Percentiles rank a stretch among this genome's conserved stretches.
phyloP scores from a whole-genome alignment of 30 jellyfish, hydroid and myxozoan species.

The Morbakka virulenta region DNA sequence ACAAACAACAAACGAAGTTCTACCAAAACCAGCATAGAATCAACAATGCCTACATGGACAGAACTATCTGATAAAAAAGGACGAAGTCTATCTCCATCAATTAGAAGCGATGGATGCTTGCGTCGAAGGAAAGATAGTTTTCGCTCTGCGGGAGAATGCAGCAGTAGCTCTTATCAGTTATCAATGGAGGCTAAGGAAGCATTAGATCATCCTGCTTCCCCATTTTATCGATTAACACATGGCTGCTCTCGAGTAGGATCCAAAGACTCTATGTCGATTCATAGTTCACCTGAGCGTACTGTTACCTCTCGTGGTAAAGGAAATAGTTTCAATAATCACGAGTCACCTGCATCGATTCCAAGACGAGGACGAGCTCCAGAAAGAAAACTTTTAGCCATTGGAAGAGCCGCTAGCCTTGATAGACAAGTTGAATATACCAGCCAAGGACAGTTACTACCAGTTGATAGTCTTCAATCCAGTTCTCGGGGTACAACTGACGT shows the following conservation, averaged over 20 bases:
- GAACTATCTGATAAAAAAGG: no score
- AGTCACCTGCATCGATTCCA: slow-evolving; percentile 5
- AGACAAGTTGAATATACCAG: slow-evolving; percentile 29
- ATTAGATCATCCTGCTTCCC: slow-evolving; percentile 26
- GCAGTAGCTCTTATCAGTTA: slow-evolving; percentile 2
- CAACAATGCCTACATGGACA: no score
- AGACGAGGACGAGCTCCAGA: slow-evolving; percentile 36
- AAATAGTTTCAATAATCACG: slow-evolving; percentile 21
- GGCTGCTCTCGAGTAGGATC: slow-evolving; percentile 39
- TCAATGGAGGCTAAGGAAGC: slow-evolving; percentile 45
- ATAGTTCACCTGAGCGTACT: background rate
- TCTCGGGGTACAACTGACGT: no score
- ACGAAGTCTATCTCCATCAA: no score
- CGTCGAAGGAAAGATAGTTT: no score
- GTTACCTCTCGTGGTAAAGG: background rate
- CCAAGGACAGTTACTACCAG: background rate
- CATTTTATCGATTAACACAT: slow-evolving; percentile 33
- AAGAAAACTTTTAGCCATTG: slow-evolving; percentile 35
- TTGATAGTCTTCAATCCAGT: slow-evolving; percentile 6
- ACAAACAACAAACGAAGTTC: no score
- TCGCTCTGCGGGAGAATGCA: no score
- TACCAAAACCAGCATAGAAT: no score
- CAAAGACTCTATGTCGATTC: background rate
- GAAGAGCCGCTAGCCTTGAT: slow-evolving; percentile 62
- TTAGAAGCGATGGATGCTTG: no score